These are phyloP conservation scores for Dipodomys merriami DNA, from an alignment of 2,113 vertebrate genomes.

Conservation along the genomic window DNA sequence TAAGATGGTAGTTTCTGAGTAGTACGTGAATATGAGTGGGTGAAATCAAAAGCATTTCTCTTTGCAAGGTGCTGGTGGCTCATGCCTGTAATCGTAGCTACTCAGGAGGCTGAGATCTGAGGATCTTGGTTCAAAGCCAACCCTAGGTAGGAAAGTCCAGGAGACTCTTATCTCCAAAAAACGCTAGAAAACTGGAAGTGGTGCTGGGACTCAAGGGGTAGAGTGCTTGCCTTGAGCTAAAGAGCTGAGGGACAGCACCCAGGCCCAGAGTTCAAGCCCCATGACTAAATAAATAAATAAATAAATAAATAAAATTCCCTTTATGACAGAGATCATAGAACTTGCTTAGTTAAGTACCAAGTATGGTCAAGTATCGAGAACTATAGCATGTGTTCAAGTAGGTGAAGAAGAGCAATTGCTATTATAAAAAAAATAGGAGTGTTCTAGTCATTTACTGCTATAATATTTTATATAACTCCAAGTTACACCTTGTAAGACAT, in stretches of 20 bases:
- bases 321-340: background rate
- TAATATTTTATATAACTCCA: conserved; percentile 46
- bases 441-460: background rate
- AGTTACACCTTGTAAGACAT: conserved; percentile 10
- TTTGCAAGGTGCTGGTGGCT: too few species aligned
- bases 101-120: too few species aligned
- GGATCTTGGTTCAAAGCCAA: too few species aligned
- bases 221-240: too few species aligned
- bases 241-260: too few species aligned
- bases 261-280: too few species aligned
- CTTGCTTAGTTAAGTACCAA: background rate
- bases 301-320: background rate
- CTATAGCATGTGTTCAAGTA: background rate
- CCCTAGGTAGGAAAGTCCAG: too few species aligned
- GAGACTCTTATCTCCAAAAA: too few species aligned
- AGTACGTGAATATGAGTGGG: background rate
- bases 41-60: background rate
- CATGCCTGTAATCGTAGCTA: too few species aligned
- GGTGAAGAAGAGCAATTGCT: background rate
- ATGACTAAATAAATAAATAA: too few species aligned
- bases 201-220: too few species aligned
- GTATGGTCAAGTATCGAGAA: background rate
- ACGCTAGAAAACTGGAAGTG: too few species aligned
- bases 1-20: background rate
- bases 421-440: conserved; percentile 13